Base-by-base conservation (phyloP, 1,140 invertebrate species). In the Colletes gigas region DNA sequence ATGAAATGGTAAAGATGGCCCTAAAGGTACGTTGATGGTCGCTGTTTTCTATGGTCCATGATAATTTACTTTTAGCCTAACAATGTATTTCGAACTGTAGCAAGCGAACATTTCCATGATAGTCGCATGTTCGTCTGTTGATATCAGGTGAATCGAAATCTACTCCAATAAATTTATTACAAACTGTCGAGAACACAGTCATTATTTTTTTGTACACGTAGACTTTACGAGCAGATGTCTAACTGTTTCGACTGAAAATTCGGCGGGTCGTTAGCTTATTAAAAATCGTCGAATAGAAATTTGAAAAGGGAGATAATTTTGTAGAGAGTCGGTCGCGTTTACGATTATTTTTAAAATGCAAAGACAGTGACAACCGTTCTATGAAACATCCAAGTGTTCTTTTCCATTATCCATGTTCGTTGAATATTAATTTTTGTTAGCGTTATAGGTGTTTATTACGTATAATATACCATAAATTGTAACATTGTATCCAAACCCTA, bases 91-190 rank as follows among this genome's bases (percentile, higher is more conserved):
- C 3, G 21, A 50, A 2, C 15, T 59, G 19, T 47, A 60, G 8
- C 7, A 19, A 68, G 54, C 15, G 50, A 69, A 69, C 6, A 6
- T 57, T 57, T 70, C 52, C 54, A 70, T 41, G 52, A 41, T 69
- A 57, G 2, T 41, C n/a, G 8, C n/a, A 62, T 52, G 30, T 71
- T 71, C 47, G 57, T 44, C 30, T 62, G 14, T 62, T 62, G 39
- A 60, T 12, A 15, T 39, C 9, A 78, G 7, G 3, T 62, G 39
- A 62, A 52, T 4, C 9, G 47, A 19, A 62, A 14, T 41, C 12
- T 50, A 60, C 50, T 50, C 50, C 4, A 78, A 78, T 78, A 78
- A 70, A 78, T 71, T 71, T 71, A 41, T 70, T 71, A 71, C 54
- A 62, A 71, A 71, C 47, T 17, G 5, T 70, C 47, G 5, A 47